These are phyloP conservation scores for Alauda arvensis DNA, from an alignment of 2,797 vertebrate species.

Conservation along the genomic window DNA sequence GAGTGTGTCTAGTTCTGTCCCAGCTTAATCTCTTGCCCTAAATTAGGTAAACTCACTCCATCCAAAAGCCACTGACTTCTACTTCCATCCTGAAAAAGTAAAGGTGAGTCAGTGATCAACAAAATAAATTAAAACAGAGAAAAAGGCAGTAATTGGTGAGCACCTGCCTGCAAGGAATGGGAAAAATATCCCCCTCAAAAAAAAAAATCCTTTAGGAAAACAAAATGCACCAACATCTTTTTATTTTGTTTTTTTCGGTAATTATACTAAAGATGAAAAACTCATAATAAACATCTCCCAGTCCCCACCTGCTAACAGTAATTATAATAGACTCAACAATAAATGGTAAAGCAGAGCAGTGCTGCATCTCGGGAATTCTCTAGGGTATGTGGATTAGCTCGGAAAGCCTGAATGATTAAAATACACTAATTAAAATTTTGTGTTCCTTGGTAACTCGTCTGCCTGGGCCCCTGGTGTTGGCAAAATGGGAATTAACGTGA, in stretches of 20 bases:
- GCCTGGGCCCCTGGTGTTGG: constrained; percentile 97
- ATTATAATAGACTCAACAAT: constrained; percentile 99
- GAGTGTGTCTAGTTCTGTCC: not conserved
- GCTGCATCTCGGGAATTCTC: constrained; percentile 99
- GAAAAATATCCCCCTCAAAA: constrained; percentile 31
- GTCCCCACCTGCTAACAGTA: constrained; percentile 99
- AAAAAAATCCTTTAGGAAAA: constrained; percentile 78
- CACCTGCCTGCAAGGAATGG: constrained; percentile 61
- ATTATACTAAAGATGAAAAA: constrained; percentile 99
- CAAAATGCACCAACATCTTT: constrained; percentile 98
- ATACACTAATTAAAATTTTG: constrained; percentile 99
- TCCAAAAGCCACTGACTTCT: not conserved
- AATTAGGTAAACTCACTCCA: not conserved
- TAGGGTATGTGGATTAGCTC: constrained; percentile 99
- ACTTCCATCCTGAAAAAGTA: constrained; percentile 32
- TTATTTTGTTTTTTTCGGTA: constrained; percentile 95
- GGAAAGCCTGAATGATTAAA: constrained; percentile 99
- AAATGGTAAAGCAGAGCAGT: constrained; percentile 99
- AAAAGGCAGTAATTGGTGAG: constrained; percentile 54
- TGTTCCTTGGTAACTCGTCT: constrained; percentile 99
- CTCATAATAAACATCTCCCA: constrained; percentile 99
- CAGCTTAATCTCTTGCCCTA: not conserved
- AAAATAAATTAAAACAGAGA: constrained; percentile 46
- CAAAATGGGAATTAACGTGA: constrained; percentile 99
- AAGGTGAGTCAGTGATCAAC: constrained; percentile 41